A percentile compares a stretch with the other conserved stretches of the same genome.
These are phyloP conservation scores for Hoplodrina ambigua DNA, from an alignment of 2,888 invertebrate species.

Conservation along the genomic window DNA sequence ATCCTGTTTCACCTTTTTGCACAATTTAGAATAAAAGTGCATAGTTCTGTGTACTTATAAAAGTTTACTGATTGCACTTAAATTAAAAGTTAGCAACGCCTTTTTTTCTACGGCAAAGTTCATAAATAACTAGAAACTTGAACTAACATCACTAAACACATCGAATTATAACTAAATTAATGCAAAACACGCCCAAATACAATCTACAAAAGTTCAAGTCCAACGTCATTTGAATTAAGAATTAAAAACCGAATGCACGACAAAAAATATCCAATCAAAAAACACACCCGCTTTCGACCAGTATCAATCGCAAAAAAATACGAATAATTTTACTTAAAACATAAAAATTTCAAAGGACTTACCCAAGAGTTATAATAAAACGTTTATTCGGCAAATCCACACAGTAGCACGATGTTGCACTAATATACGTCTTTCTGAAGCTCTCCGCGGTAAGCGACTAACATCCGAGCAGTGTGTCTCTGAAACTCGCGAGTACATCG, in stretches of 20 bases:
- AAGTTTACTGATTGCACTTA: neutral
- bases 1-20: neutral
- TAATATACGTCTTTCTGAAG: slow-evolving; percentile 37
- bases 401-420: slow-evolving; percentile 39
- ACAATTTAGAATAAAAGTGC: neutral
- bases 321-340: neutral
- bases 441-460: slow-evolving; percentile 48
- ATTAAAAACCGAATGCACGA: slow-evolving; percentile 18
- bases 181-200: neutral
- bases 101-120: neutral
- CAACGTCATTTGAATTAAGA: slow-evolving; percentile 9
- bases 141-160: neutral
- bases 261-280: neutral
- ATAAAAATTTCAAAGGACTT: slow-evolving; percentile 35
- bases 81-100: neutral
- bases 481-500: slow-evolving; percentile 40
- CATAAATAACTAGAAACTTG: neutral
- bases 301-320: neutral
- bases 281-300: neutral
- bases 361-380: slow-evolving; percentile 50
- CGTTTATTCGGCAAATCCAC: slow-evolving; percentile 53
- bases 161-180: neutral
- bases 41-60: too few species aligned
- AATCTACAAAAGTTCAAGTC: slow-evolving; percentile 19
- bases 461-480: slow-evolving; percentile 32